Conservation (phyloP, 2,113 vertebrate genomes). For the Notarius lentiginosus region DNA sequence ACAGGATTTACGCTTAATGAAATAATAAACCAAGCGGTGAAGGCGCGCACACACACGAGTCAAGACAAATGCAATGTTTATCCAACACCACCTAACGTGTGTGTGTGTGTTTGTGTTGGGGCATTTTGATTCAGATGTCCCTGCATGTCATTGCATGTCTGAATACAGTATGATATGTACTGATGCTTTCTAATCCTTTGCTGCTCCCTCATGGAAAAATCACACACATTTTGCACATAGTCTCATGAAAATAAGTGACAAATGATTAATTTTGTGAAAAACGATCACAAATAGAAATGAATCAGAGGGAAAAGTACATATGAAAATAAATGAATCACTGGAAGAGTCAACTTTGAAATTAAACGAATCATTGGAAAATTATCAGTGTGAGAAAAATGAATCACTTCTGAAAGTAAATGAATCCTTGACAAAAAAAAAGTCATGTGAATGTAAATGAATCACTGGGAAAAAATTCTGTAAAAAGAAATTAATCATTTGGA, state of each 20-base stretch:
- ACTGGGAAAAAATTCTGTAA: neutral
- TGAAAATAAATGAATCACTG: neutral
- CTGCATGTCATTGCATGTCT: neutral
- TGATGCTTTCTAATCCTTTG: neutral
- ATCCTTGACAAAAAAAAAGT: too few species aligned
- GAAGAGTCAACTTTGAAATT: neutral
- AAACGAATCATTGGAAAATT: neutral
- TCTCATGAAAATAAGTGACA: neutral
- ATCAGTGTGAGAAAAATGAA: neutral
- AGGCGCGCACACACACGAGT: constrained; percentile 58
- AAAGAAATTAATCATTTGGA: neutral
- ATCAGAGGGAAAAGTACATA: neutral
- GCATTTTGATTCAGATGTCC: neutral
- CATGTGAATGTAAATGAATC: neutral
- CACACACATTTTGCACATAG: too few species aligned
- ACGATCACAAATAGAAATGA: neutral
- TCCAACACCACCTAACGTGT: constrained; percentile 43
- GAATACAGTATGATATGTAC: neutral
- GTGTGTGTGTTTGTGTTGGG: neutral
- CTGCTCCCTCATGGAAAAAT: neutral
- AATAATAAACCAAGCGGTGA: constrained; percentile 87
- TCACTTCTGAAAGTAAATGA: neutral
- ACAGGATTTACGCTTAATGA: constrained; percentile 92
- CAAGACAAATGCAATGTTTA: constrained; percentile 67
- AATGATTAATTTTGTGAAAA: too few species aligned